Percentiles rank a stretch among this genome's conserved stretches.
phyloP scores from a whole-genome alignment of 2,888 invertebrate genomes.

The Pogonocherus hispidulus region DNA sequence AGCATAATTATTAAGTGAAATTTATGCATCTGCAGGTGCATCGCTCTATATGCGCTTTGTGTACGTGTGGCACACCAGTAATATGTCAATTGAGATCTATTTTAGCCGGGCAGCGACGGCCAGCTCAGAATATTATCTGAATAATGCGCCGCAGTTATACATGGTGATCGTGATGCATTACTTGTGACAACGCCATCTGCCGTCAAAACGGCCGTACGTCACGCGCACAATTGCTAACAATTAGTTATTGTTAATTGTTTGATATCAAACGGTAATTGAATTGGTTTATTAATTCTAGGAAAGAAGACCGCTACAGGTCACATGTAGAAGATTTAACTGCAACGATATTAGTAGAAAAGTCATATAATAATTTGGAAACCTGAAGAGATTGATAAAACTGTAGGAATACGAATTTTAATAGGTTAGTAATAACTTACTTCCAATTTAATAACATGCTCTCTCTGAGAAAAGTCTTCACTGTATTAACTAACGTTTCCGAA shows the following conservation, averaged over 20 bases:
- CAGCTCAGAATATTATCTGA: conserved; percentile 49
- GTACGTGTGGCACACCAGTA: conserved; percentile 38
- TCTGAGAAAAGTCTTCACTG: too few relatives aligned
- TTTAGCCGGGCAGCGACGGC: conserved; percentile 35
- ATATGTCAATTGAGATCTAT: conserved; percentile 48
- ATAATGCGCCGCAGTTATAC: conserved; percentile 50
- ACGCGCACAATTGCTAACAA: conserved; percentile 41
- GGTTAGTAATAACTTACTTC: too few relatives aligned
- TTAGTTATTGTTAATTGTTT: conserved; percentile 46
- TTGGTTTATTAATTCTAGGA: conserved; percentile 4
- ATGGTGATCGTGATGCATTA: conserved; percentile 49
- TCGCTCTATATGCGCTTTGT: conserved; percentile 21
- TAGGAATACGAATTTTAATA: too few relatives aligned
- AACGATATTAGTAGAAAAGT: too few relatives aligned
- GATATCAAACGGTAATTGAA: conserved; percentile 7
- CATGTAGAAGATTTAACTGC: too few relatives aligned
- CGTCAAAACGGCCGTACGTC: conserved; percentile 46
- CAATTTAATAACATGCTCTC: too few relatives aligned
- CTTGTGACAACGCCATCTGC: conserved; percentile 49
- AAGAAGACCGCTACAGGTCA: neutral
- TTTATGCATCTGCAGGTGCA: conserved; percentile 47
- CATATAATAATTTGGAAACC: too few relatives aligned
- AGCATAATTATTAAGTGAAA: conserved; percentile 45
- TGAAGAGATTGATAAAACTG: too few relatives aligned
- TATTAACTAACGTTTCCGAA: too few relatives aligned